phyloP scores from a whole-genome alignment of 1,140 invertebrate genomes.

The Atta colombica region DNA sequence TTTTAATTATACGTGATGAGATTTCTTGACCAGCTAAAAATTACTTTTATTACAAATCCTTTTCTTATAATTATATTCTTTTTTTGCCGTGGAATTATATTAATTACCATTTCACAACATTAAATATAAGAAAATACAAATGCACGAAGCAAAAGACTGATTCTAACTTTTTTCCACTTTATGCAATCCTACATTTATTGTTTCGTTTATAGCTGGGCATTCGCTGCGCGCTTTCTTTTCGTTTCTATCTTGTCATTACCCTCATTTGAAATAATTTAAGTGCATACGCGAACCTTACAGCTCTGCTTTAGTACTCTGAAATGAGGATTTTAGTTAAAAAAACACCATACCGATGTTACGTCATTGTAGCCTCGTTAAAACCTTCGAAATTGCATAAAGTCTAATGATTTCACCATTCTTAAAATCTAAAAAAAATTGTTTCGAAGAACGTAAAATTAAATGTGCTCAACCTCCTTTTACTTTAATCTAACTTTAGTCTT shows the following conservation, averaged over 20 bases:
- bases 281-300: slow-evolving; percentile 9
- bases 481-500: neutral
- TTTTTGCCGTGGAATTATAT: neutral
- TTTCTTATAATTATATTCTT: neutral
- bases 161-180: neutral
- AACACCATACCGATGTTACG: slow-evolving; percentile 1
- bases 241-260: slow-evolving; percentile 2
- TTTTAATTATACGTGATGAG: neutral
- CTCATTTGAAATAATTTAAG: slow-evolving; percentile 53
- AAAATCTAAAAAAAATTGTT: slow-evolving; percentile 17
- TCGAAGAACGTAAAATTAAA: slow-evolving; percentile 7
- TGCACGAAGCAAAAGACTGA: neutral
- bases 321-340: slow-evolving; percentile 22
- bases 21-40: neutral
- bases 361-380: slow-evolving; percentile 45
- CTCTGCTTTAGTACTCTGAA: slow-evolving; percentile 10
- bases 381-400: neutral
- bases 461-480: neutral
- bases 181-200: neutral
- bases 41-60: neutral
- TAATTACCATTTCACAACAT: slow-evolving; percentile 6
- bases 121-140: slow-evolving; percentile 5
- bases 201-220: too few relatives aligned
- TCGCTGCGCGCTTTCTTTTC: slow-evolving; percentile 25
- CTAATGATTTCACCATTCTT: slow-evolving; percentile 31